Base-by-base conservation (phyloP, 2,888 invertebrate genomes). In the Thymelicus lineola region DNA sequence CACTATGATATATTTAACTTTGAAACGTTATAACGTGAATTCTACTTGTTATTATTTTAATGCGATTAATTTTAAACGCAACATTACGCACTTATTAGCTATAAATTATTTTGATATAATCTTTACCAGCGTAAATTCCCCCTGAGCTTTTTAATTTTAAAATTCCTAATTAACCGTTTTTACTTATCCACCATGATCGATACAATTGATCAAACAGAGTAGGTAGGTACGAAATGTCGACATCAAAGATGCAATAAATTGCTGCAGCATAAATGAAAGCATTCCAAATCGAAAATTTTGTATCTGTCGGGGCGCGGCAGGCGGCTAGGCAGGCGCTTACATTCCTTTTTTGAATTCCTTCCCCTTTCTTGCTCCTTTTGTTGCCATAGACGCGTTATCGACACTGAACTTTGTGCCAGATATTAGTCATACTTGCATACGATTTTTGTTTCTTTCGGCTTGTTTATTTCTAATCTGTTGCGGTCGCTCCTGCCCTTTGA, bases 401-500 rank as follows among this genome's bases (percentile, higher is more conserved):
- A 88, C 89, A 86, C 84, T 77, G 87, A 89, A 87, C 90, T 91
- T 87, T 86, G 88, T 85, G 83, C 86, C 85, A 87, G 88, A 89
- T 91, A 91, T 92, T 90, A 92, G 89, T 86, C 87, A 86, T 86
- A 85, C 86, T 85, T 83, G 73, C 71, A 73, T 75, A 76, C 75
- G 78, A 76, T 78, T 77, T 78, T 79, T 79, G 80, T 80, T 81
- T 81, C 83, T 82, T 76, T 79, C 79, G 76, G 76, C 77, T 82
- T 79, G 79, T 79, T 82, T 85, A 86, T 83, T 80, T 77, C 79
- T 86, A 86, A 82, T 90, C 87, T 89, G 90, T 89, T 90, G 90
- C 84, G 89, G 89, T 91, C 86, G 87, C 87, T 86, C 87, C 86
- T 75, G 84, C 89, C 83, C 89, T 92, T 92, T 91, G 91, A 87